These are phyloP conservation scores for Pelodiscus sinensis DNA, from an alignment of 2,113 vertebrate species.

Conservation along the genomic window DNA sequence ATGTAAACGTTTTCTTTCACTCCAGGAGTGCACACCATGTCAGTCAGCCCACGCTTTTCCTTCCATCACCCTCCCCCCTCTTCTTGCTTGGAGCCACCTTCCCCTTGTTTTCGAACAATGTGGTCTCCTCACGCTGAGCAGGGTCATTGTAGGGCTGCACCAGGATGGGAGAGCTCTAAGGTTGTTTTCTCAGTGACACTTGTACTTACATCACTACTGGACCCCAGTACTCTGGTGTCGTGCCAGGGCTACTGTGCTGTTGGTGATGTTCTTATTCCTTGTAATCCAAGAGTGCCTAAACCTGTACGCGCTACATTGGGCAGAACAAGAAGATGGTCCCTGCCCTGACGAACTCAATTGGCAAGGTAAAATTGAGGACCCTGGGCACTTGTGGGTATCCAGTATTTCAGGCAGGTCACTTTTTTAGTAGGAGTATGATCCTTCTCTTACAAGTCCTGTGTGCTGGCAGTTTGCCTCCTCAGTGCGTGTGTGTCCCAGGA, in stretches of 20 bases:
- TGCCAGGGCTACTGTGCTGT: neutral
- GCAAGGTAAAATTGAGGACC: neutral
- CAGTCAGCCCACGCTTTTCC: neutral
- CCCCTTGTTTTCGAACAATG: neutral
- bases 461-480: neutral
- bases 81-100: neutral
- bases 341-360: neutral
- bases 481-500: neutral
- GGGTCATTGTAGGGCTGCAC: neutral
- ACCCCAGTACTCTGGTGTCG: neutral
- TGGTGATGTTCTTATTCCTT: neutral
- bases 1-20: neutral
- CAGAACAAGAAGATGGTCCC: neutral
- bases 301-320: fast-evolving
- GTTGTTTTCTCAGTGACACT: neutral
- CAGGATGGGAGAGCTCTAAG: neutral
- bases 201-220: neutral
- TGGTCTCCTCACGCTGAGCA: neutral
- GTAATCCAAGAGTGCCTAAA: neutral
- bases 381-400: neutral
- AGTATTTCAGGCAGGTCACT: neutral
- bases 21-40: neutral
- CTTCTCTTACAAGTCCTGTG: neutral
- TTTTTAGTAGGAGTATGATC: neutral
- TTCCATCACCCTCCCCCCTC: neutral